These are phyloP conservation scores for Troglohyphantes excavatus DNA, from an alignment of 2,888 invertebrate species.

Conservation along the genomic window DNA sequence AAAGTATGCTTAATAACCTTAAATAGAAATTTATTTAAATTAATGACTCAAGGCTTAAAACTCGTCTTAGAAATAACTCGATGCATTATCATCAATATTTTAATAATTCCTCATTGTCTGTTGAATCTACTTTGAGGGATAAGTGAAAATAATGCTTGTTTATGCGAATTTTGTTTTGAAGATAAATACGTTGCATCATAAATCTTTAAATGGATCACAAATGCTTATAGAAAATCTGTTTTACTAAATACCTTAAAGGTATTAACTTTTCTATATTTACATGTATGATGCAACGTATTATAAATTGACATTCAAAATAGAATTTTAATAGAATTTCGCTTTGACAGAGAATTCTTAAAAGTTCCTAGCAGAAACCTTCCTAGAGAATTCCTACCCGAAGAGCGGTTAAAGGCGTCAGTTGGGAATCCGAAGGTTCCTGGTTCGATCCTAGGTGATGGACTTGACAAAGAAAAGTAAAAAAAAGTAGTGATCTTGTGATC, in stretches of 20 bases:
- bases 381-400: no score
- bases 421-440: no score
- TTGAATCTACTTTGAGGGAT: not conserved
- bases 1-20: slow-evolving; percentile 29
- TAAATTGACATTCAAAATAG: no score
- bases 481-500: no score
- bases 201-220: not conserved
- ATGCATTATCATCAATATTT: not conserved
- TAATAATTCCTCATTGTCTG: not conserved
- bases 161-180: not conserved
- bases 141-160: not conserved
- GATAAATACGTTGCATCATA: not conserved
- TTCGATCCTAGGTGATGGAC: no score
- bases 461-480: no score
- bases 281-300: no score
- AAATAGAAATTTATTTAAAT: slow-evolving; percentile 42
- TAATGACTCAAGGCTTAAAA: slow-evolving; percentile 32
- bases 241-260: not conserved
- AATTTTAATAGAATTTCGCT: no score
- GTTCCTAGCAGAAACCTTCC: no score
- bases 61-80: not conserved
- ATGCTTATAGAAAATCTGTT: no score
- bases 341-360: no score
- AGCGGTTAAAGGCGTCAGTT: no score
- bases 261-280: not conserved